Percentiles rank a stretch among this genome's conserved stretches.
These are phyloP conservation scores for Epiperipatus broadwayi DNA, from an alignment of 2,888 invertebrate genomes.

Conservation along the genomic window DNA sequence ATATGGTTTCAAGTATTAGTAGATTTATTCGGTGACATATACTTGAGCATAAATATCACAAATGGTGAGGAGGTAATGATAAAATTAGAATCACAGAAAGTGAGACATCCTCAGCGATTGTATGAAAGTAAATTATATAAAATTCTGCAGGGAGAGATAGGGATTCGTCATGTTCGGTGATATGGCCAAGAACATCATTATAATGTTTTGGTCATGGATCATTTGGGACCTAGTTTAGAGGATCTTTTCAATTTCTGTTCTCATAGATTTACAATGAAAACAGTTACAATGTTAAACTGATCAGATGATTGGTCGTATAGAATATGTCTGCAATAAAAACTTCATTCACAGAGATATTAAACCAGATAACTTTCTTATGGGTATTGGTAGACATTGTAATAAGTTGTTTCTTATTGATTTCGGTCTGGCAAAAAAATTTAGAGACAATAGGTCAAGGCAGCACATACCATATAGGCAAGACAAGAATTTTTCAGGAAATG, in stretches of 20 bases:
- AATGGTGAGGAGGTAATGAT: no score
- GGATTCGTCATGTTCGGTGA: no score
- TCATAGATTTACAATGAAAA: slow-evolving; percentile 96
- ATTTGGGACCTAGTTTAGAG: slow-evolving; percentile 90
- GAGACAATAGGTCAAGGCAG: slow-evolving; percentile 70
- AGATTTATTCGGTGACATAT: no score
- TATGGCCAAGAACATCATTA: slow-evolving; percentile 90
- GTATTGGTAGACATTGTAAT: slow-evolving; percentile 93
- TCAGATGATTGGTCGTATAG: slow-evolving; percentile 65
- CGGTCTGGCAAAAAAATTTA: slow-evolving; percentile 94
- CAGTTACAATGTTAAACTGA: slow-evolving; percentile 98
- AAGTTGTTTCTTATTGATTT: slow-evolving; percentile 98
- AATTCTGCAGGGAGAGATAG: no score
- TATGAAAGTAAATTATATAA: no score
- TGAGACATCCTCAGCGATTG: no score
- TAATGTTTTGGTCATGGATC: slow-evolving; percentile 97
- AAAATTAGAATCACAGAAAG: no score
- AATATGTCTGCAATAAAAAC: no score
- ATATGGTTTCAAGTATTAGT: no score
- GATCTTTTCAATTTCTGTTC: slow-evolving; percentile 99
- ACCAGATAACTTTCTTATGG: slow-evolving; percentile 96
- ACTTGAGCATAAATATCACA: no score
- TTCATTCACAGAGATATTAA: no score
- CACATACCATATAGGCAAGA: slow-evolving; percentile 94
- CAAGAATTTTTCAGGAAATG: slow-evolving; percentile 84